Base-by-base conservation (phyloP, 1,140 invertebrate genomes). In the Heliconius congener region DNA sequence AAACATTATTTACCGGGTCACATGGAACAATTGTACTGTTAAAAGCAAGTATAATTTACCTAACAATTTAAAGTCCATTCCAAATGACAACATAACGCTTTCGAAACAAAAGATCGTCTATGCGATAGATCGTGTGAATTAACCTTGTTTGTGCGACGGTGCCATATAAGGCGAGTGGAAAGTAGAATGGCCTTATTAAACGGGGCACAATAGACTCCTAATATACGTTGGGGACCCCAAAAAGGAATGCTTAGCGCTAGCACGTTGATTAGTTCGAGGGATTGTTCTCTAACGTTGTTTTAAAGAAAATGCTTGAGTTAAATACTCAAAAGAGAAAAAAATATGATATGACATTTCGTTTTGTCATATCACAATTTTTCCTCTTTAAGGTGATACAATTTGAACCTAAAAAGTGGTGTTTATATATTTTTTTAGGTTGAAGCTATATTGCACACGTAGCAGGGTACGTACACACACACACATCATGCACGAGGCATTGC, bases 131-230 rank as follows among this genome's bases (percentile, higher is more conserved):
- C 89, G 87, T 90, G 90, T 89, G 87, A 91, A 91, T 90, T 89
- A 88, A 83, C 83, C 87, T 91, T 87, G 88, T 90, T 90, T 87
- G 86, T 81, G 83, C 84, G 83, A 83, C 84, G 83, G 83, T 79
- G 23, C 90, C 90, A 34, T 88, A 86, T 85, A 89, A 73, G 88
- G 90, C 76, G 4, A 83, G 78, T 83, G 87, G 88, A 90, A 87
- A 88, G 85, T 83, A 73, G 80, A 82, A 84, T 86, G 70, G 85
- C 86, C 85, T 89, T 87, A 89, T 88, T 88, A 89, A 88, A 89
- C 80, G 80, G 76, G 55, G 78, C 86, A 91, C 90, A 91, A 91
- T 91, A 84, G 84, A 74, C 82, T 52, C 76, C 85, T 90, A 90
- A 90, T 91, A 85, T 88, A 85, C 82, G 81, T 80, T 85, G 78